These are phyloP conservation scores for Thaumetopoea pityocampa DNA, from an alignment of 1,140 invertebrate species.

Conservation along the genomic window DNA sequence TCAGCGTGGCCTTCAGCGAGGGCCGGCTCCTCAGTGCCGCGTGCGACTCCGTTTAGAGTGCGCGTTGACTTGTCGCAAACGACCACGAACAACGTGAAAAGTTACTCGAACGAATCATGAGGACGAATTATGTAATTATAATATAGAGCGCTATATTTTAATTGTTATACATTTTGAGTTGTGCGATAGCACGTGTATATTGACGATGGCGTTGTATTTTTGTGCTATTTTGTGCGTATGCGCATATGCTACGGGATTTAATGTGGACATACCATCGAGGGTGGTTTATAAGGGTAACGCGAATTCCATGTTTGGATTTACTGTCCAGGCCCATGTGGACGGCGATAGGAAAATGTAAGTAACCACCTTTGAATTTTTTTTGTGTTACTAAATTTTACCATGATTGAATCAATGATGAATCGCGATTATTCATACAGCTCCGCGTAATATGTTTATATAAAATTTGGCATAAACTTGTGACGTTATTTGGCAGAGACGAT, in stretches of 20 bases:
- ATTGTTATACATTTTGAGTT: constrained; percentile 36
- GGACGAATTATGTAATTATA: constrained; percentile 59
- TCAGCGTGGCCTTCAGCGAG: constrained; percentile 34
- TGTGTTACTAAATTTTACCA: neutral
- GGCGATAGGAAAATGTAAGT: constrained; percentile 65
- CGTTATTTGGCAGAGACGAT: neutral
- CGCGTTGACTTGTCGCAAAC: constrained; percentile 26
- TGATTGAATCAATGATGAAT: constrained; percentile 2
- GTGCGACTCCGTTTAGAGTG: constrained; percentile 28
- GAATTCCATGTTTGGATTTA: constrained; percentile 69
- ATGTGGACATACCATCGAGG: constrained; percentile 68
- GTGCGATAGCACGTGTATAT: constrained; percentile 36
- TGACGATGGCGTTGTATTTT: constrained; percentile 54
- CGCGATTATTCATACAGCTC: constrained; percentile 1
- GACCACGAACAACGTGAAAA: constrained; percentile 51
- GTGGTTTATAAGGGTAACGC: constrained; percentile 61
- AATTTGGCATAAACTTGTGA: constrained; percentile 9
- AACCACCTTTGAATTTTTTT: constrained; percentile 14
- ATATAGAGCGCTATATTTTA: constrained; percentile 26
- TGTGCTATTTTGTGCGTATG: constrained; percentile 53
- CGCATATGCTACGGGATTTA: constrained; percentile 49
- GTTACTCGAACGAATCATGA: constrained; percentile 61
- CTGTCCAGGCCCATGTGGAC: constrained; percentile 61
- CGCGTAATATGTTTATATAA: constrained; percentile 11
- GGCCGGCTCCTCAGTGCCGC: constrained; percentile 31